These are phyloP conservation scores for Malacoraja senta DNA, from an alignment of 2,797 vertebrate species.

Conservation along the genomic window DNA sequence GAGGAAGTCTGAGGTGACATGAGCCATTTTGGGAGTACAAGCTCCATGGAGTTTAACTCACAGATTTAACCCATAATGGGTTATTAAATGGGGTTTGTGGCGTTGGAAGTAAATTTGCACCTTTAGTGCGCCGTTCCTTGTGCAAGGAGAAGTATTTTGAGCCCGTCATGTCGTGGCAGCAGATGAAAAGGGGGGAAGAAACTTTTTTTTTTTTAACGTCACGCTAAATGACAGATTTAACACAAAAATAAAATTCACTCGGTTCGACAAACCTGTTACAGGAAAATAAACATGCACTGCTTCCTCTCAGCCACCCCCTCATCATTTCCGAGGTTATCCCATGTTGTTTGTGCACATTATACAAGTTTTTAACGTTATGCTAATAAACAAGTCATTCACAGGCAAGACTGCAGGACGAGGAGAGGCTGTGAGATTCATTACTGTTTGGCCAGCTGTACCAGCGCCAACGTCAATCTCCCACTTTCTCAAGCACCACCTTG, in stretches of 20 bases:
- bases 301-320: neutral
- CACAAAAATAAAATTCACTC: neutral
- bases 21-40: neutral
- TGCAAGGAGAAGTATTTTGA: neutral
- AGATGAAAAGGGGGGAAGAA: neutral
- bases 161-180: neutral
- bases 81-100: neutral
- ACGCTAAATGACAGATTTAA: slow-evolving; percentile 24
- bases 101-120: neutral
- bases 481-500: slow-evolving; percentile 30
- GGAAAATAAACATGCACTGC: neutral
- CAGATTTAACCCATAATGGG: slow-evolving; percentile 19
- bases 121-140: neutral
- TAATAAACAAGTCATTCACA: slow-evolving; percentile 22
- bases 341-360: neutral
- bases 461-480: slow-evolving; percentile 5
- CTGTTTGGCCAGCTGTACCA: slow-evolving; percentile 26
- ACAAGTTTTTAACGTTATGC: slow-evolving; percentile 13
- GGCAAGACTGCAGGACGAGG: neutral
- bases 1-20: neutral
- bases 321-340: neutral
- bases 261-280: slow-evolving; percentile 15
- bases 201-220: neutral
- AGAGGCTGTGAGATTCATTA: slow-evolving; percentile 31
- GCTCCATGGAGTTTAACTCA: neutral